A percentile compares a stretch with the other conserved stretches of the same genome.
phyloP scores from a whole-genome alignment of 2,888 invertebrate genomes.

The Cancer borealis region DNA sequence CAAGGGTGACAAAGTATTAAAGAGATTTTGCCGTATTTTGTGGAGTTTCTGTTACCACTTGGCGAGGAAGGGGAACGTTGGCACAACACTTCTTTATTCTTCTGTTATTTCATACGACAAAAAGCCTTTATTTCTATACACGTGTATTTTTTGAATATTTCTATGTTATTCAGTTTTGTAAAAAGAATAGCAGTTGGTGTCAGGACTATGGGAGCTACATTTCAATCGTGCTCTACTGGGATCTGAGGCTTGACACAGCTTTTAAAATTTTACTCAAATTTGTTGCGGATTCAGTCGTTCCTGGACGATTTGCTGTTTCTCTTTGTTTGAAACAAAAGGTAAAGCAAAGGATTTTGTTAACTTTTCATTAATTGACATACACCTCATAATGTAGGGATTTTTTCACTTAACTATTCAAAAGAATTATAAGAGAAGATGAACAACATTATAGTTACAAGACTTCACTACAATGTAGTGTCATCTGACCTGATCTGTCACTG shows the following conservation, averaged over 20 bases:
- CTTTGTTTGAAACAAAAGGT: not conserved
- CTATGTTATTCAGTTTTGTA: not conserved
- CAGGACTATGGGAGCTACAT: conserved; percentile 2
- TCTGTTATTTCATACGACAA: not conserved
- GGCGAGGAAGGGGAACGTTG: conserved; percentile 56
- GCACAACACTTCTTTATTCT: conserved; percentile 50
- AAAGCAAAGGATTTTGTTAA: not conserved
- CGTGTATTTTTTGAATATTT: not conserved
- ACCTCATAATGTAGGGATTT: not conserved
- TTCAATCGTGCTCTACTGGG: conserved; percentile 6
- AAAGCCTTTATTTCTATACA: conserved; percentile 1
- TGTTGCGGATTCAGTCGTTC: not conserved
- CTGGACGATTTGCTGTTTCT: not conserved
- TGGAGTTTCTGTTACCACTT: conserved; percentile 67
- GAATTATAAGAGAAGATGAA: not conserved
- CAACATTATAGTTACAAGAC: not conserved
- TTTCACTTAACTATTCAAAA: too few relatives aligned
- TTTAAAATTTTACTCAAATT: conserved; percentile 35
- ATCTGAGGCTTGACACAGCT: conserved; percentile 21
- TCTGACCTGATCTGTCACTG: not conserved
- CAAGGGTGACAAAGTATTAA: conserved; percentile 71
- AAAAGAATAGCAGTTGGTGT: not conserved
- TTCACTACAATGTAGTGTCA: not conserved
- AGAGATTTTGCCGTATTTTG: conserved; percentile 68
- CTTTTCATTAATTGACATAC: not conserved